Evolutionary conservation across 2,113 vertebrate genomes (phyloP).

Genomic region (Alligator sinensis): DNA sequence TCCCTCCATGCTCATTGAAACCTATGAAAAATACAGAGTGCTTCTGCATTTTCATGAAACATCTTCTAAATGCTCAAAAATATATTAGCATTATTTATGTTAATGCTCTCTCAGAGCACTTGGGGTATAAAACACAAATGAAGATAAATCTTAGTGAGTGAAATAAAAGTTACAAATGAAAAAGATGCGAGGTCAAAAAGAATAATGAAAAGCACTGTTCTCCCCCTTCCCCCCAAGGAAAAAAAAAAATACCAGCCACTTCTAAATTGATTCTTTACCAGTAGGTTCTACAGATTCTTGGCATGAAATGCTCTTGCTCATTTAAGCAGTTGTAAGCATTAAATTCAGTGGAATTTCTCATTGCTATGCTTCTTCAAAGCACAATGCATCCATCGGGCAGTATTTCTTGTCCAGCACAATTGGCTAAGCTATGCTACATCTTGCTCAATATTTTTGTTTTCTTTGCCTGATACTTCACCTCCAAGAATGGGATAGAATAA

Average conservation of each 20-base stretch:
- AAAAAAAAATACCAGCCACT: not conserved
- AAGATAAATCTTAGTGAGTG: not conserved
- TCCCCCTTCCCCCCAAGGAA: too few species aligned
- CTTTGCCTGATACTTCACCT: not conserved
- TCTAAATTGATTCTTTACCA: slow-evolving; percentile 53
- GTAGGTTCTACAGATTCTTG: slow-evolving; percentile 40
- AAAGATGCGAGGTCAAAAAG: not conserved
- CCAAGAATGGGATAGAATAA: too few species aligned
- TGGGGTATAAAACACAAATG: not conserved
- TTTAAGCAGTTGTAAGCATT: slow-evolving; percentile 45
- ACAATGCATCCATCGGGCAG: slow-evolving; percentile 9
- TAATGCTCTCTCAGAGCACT: not conserved
- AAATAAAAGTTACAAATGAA: not conserved
- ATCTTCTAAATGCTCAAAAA: not conserved
- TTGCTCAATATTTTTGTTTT: slow-evolving; percentile 21
- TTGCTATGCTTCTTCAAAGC: slow-evolving; percentile 33
- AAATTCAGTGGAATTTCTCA: slow-evolving; percentile 47
- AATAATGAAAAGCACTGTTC: not conserved
- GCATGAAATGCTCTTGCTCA: slow-evolving; percentile 7
- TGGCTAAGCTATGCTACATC: not conserved
- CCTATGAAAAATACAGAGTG: too few species aligned
- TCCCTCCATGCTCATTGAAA: not conserved
- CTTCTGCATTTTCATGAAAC: too few species aligned
- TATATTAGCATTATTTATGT: not conserved
- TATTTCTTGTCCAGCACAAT: not conserved